These are phyloP conservation scores for Oligia fasciuncula DNA, from an alignment of 2,888 invertebrate species.

Conservation along the genomic window DNA sequence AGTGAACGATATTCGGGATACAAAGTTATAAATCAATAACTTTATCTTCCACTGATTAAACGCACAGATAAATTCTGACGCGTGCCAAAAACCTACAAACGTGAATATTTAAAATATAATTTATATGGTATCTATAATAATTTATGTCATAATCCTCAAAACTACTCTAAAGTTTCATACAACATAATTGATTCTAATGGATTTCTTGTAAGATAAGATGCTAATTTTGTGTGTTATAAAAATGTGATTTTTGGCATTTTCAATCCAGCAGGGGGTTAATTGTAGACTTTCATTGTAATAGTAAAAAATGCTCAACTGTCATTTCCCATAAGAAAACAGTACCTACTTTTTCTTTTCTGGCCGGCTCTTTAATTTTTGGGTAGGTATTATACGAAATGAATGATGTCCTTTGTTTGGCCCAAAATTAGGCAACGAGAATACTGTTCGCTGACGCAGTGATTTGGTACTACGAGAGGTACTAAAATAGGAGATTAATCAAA, in stretches of 20 bases:
- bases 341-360: too few relatives aligned
- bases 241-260: too few relatives aligned
- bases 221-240: not conserved
- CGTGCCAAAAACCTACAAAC: slow-evolving; percentile 52
- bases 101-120: slow-evolving; percentile 19
- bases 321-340: too few relatives aligned
- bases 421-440: not conserved
- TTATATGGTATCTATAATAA: slow-evolving; percentile 18
- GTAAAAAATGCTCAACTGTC: too few relatives aligned
- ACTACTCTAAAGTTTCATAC: slow-evolving; percentile 11
- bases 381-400: too few relatives aligned
- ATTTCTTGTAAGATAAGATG: slow-evolving; percentile 20
- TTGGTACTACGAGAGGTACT: not conserved
- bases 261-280: too few relatives aligned
- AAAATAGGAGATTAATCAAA: too few relatives aligned
- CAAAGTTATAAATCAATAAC: slow-evolving; percentile 44
- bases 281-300: too few relatives aligned
- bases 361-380: too few relatives aligned
- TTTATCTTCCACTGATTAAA: slow-evolving; percentile 36
- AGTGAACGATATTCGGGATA: slow-evolving; percentile 28
- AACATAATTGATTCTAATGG: slow-evolving; percentile 16
- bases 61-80: slow-evolving; percentile 37
- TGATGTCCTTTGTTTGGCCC: not conserved
- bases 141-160: slow-evolving; percentile 9
- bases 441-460: not conserved